These are phyloP conservation scores for Formica selysi DNA, from an alignment of 1,140 invertebrate genomes.

Conservation along the genomic window DNA sequence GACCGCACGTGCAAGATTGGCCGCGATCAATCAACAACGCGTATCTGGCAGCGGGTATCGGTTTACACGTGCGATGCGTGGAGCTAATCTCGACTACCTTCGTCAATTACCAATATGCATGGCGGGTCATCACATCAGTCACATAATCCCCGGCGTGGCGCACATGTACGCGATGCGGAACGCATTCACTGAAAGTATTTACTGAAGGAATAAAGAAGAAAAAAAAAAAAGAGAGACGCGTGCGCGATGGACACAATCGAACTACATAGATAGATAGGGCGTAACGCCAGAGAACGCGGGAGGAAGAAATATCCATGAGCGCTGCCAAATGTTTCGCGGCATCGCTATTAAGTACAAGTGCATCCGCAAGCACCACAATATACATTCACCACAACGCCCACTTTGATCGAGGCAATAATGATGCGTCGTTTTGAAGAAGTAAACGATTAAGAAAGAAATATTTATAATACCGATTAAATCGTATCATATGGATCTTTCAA, in stretches of 20 bases:
- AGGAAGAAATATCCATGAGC: slow-evolving; percentile 33
- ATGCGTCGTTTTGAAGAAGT: background rate
- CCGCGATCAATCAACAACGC: slow-evolving; percentile 52
- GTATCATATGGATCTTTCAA: background rate
- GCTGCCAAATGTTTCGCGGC: slow-evolving; percentile 45
- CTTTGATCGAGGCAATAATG: slow-evolving; percentile 1
- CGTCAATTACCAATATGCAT: slow-evolving; percentile 50
- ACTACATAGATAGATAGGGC: slow-evolving; percentile 38
- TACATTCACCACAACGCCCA: slow-evolving; percentile 8
- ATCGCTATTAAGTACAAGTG: slow-evolving; percentile 33
- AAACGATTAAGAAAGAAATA: background rate
- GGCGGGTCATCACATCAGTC: slow-evolving; percentile 28
- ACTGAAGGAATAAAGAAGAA: no score
- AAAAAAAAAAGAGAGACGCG: slow-evolving; percentile 31
- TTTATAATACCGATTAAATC: background rate
- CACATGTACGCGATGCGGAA: slow-evolving; percentile 22
- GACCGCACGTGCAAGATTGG: slow-evolving; percentile 46
- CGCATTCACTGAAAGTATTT: background rate
- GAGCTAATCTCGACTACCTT: slow-evolving; percentile 51
- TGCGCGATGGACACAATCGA: slow-evolving; percentile 52
- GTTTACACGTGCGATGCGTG: slow-evolving; percentile 46
- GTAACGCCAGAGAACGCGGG: slow-evolving; percentile 36
- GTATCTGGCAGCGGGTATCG: slow-evolving; percentile 31
- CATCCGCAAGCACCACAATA: background rate
- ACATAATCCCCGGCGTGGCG: slow-evolving; percentile 33